A percentile compares a stretch with the other conserved stretches of the same genome.
These are phyloP conservation scores for Eptatretus atami DNA, from an alignment of 2,797 vertebrate genomes.

Conservation along the genomic window DNA sequence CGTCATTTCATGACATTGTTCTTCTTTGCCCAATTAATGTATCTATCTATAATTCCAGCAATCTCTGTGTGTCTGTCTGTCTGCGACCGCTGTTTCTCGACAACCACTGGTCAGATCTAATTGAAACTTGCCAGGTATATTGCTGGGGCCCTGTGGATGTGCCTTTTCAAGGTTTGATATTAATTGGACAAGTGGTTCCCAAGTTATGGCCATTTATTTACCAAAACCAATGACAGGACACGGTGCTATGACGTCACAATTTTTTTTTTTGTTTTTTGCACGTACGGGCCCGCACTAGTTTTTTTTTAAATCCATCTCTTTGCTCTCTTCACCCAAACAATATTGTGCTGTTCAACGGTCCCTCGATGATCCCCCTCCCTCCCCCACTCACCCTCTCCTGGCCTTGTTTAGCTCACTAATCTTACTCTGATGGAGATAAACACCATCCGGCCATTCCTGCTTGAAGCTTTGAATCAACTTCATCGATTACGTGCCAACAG, in stretches of 20 bases:
- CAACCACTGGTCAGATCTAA: too few species aligned
- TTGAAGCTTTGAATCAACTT: constrained; percentile 56
- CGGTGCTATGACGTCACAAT: too few species aligned
- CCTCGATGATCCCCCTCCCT: not conserved
- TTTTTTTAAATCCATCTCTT: not conserved
- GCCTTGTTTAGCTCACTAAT: constrained; percentile 42
- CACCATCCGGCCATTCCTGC: constrained; percentile 41
- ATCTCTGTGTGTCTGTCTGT: too few species aligned
- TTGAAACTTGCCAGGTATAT: too few species aligned
- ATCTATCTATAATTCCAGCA: not conserved
- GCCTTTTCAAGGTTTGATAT: too few species aligned
- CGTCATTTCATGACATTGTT: not conserved
- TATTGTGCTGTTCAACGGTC: not conserved
- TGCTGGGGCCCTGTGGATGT: too few species aligned
- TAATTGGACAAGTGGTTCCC: too few species aligned
- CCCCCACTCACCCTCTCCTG: constrained; percentile 6
- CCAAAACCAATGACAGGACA: too few species aligned
- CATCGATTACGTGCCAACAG: constrained; percentile 54
- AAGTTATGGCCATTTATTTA: too few species aligned
- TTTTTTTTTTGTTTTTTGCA: too few species aligned
- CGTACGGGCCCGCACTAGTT: too few species aligned
- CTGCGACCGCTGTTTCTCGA: too few species aligned
- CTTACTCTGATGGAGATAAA: constrained; percentile 90
- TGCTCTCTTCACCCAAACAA: not conserved
- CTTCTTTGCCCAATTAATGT: not conserved